These are phyloP conservation scores for Heliconius himera DNA, from an alignment of 1,140 invertebrate species.

Conservation along the genomic window DNA sequence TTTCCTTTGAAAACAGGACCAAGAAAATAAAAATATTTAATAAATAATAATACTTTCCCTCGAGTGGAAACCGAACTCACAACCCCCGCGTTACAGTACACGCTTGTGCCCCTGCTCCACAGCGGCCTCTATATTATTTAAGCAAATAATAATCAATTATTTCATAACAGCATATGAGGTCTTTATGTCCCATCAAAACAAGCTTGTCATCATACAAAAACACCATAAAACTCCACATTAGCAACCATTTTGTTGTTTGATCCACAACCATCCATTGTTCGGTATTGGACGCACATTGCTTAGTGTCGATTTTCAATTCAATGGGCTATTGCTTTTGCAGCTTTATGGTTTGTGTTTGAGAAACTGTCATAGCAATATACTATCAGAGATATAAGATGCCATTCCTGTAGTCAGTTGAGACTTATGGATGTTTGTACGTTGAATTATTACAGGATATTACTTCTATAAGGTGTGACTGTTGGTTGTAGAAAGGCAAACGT, in stretches of 20 bases:
- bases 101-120: too few relatives aligned
- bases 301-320: slow-evolving; percentile 14
- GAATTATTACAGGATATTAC: too few relatives aligned
- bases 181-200: not conserved
- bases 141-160: too few relatives aligned
- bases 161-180: not conserved
- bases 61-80: too few relatives aligned
- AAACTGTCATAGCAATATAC: not conserved
- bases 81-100: too few relatives aligned
- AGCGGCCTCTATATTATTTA: too few relatives aligned
- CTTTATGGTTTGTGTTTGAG: not conserved
- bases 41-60: too few relatives aligned
- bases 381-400: not conserved
- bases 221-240: not conserved
- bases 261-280: not conserved
- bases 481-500: too few relatives aligned
- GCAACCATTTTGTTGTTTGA: not conserved
- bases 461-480: too few relatives aligned
- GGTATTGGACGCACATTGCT: not conserved
- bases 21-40: too few relatives aligned
- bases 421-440: not conserved
- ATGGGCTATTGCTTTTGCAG: not conserved
- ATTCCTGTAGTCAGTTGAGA: not conserved
- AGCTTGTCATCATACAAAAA: not conserved
- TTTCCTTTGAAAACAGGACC: too few relatives aligned